Percentiles rank a stretch among this genome's conserved stretches.
These are phyloP conservation scores for Drosophila subpulchrella DNA, from an alignment of 1,140 invertebrate species.

Conservation along the genomic window DNA sequence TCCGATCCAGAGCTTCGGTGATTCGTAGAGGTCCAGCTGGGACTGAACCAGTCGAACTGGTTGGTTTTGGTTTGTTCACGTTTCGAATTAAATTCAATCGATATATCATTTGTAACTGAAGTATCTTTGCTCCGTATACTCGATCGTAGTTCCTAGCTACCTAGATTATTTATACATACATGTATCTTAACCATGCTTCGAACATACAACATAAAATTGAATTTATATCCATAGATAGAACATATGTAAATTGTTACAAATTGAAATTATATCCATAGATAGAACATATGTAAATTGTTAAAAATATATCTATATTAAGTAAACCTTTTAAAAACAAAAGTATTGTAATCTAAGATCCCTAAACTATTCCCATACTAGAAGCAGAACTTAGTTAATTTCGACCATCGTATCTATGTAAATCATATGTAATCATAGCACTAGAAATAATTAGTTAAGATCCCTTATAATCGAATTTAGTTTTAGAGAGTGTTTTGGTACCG, in stretches of 20 bases:
- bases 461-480: constrained; percentile 11
- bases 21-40: constrained; percentile 12
- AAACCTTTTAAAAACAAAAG: constrained; percentile 1
- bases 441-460: constrained; percentile 21
- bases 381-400: constrained; percentile 20
- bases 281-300: constrained; percentile 40
- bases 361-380: constrained; percentile 12
- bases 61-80: constrained; percentile 79
- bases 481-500: constrained; percentile 1
- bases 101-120: constrained; percentile 42
- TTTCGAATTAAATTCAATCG: constrained; percentile 58
- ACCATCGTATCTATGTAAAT: constrained; percentile 21
- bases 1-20: background rate
- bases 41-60: constrained; percentile 20
- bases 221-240: constrained; percentile 27
- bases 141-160: constrained; percentile 16
- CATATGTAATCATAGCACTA: constrained; percentile 12
- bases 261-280: constrained; percentile 27
- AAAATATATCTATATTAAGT: constrained; percentile 28
- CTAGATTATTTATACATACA: constrained; percentile 3
- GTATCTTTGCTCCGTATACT: constrained; percentile 27
- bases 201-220: constrained; percentile 10
- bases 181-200: constrained; percentile 12
- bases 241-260: constrained; percentile 42
- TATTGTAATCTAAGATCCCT: constrained; percentile 16